Evolutionary conservation across 2,113 vertebrate genomes (phyloP).

Genomic region (Urocitellus parryii): DNA sequence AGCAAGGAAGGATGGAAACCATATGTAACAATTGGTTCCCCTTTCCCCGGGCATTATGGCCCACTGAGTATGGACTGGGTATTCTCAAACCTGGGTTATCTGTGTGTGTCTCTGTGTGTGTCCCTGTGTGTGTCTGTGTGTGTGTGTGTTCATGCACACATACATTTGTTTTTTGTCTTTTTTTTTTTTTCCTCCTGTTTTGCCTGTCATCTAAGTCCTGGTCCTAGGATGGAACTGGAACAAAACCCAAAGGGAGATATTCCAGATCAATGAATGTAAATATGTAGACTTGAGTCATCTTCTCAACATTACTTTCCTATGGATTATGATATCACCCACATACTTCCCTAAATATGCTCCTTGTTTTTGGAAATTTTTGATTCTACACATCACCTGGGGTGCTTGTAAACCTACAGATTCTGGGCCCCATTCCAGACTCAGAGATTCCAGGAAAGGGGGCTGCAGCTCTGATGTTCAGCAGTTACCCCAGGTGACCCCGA

Average conservation of each 20-base stretch:
- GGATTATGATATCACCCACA: not conserved
- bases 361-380: not conserved
- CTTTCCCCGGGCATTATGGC: not conserved
- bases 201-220: not conserved
- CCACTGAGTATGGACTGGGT: not conserved
- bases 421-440: not conserved
- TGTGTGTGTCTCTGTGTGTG: no score
- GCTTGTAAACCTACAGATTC: not conserved
- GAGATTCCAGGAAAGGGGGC: not conserved
- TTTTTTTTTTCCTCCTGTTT: not conserved
- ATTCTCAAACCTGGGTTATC: not conserved
- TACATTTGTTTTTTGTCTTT: no score
- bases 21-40: not conserved
- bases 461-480: not conserved
- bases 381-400: not conserved
- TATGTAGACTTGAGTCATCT: not conserved
- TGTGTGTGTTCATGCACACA: no score
- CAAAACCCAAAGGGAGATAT: not conserved
- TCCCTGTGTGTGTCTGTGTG: no score
- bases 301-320: not conserved
- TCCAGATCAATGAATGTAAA: not conserved
- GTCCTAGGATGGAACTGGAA: not conserved
- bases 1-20: constrained; percentile 2
- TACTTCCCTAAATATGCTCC: not conserved
- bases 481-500: not conserved